A percentile compares a stretch with the other conserved stretches of the same genome.
Conservation (phyloP, 2,113 vertebrate genomes). For the Rhinoderma darwinii region DNA sequence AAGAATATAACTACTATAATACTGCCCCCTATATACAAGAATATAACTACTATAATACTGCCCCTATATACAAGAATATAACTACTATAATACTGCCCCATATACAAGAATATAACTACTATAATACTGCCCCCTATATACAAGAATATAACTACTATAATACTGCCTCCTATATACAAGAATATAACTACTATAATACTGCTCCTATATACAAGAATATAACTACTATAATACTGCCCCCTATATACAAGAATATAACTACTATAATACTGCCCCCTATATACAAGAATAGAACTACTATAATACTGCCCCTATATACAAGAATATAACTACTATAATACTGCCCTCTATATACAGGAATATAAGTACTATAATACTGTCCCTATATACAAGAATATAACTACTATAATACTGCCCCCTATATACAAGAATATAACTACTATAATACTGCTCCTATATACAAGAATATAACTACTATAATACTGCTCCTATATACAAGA, state of each 20-base stretch:
- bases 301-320: too few species aligned
- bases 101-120: not conserved
- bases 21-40: not conserved
- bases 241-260: too few species aligned
- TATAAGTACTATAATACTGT: not conserved
- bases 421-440: not conserved
- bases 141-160: too few species aligned
- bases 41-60: not conserved
- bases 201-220: not conserved
- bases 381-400: constrained; percentile 9
- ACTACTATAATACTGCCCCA: not conserved
- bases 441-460: not conserved
- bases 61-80: not conserved
- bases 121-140: too few species aligned
- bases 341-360: not conserved
- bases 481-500: not conserved
- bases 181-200: not conserved
- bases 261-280: too few species aligned
- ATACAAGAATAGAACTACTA: too few species aligned
- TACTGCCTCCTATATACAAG: not conserved
- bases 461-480: not conserved
- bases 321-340: constrained; percentile 7
- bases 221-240: too few species aligned
- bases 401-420: constrained; percentile 1
- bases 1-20: not conserved